Conservation (phyloP, 1,140 invertebrate species). For the Hylaeus anthracinus region DNA sequence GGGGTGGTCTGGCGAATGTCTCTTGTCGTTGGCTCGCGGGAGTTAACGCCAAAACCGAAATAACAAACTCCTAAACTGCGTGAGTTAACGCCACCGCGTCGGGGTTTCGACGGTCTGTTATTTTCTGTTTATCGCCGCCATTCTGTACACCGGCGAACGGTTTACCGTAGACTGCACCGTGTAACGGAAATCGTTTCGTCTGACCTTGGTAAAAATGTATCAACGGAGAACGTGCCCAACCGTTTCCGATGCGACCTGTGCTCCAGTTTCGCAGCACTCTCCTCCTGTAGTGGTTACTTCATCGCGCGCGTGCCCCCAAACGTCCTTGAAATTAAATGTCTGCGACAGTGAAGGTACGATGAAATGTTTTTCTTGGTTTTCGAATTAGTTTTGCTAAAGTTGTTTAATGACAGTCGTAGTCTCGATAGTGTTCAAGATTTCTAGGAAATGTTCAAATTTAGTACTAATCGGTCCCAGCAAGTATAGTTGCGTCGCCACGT, state of each 20-base stretch:
- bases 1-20: constrained; percentile 78
- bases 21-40: constrained; percentile 70
- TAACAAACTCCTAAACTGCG: constrained; percentile 72
- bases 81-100: constrained; percentile 61
- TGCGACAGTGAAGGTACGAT: too few relatives aligned
- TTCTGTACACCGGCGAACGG: constrained; percentile 31
- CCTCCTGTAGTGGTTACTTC: too few relatives aligned
- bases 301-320: too few relatives aligned
- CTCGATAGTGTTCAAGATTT: too few relatives aligned
- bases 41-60: constrained; percentile 73
- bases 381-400: too few relatives aligned
- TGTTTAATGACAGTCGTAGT: too few relatives aligned
- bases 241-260: background rate
- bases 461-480: background rate
- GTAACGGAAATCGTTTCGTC: constrained; percentile 32
- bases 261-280: background rate
- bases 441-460: too few relatives aligned
- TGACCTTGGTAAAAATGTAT: constrained; percentile 29
- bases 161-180: constrained; percentile 2
- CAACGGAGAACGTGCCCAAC: background rate
- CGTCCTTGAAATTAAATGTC: too few relatives aligned
- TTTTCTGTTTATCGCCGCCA: constrained; percentile 57
- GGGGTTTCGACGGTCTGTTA: constrained; percentile 55
- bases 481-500: constrained; percentile 27
- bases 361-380: too few relatives aligned